These are phyloP conservation scores for Oppia nitens DNA, from an alignment of 1,140 invertebrate species.

Conservation along the genomic window DNA sequence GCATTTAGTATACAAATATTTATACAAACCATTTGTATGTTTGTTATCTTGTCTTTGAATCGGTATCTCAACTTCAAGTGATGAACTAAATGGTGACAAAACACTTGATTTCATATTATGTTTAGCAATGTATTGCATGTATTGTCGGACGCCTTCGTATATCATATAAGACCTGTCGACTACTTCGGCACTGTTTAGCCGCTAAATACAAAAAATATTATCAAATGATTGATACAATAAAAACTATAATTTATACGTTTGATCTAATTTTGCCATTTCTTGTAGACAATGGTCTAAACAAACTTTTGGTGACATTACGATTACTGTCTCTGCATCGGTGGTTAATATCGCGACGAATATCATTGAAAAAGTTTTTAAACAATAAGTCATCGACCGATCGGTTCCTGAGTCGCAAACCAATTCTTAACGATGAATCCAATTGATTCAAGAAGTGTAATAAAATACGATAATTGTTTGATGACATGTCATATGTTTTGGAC, in stretches of 20 bases:
- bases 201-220: too few relatives aligned
- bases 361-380: background rate
- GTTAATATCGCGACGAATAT: background rate
- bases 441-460: conserved; percentile 9
- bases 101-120: conserved; percentile 5
- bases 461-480: conserved; percentile 13
- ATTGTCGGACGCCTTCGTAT: conserved; percentile 8
- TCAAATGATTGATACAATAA: too few relatives aligned
- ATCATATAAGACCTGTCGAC: background rate
- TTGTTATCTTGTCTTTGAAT: too few relatives aligned
- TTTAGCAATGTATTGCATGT: conserved; percentile 3
- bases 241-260: too few relatives aligned
- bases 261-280: too few relatives aligned
- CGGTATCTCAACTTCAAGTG: too few relatives aligned
- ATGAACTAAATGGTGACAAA: too few relatives aligned
- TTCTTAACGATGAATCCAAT: conserved; percentile 1
- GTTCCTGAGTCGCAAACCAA: background rate
- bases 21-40: too few relatives aligned
- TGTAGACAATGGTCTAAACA: too few relatives aligned
- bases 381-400: background rate
- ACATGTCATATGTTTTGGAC: too few relatives aligned
- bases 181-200: background rate
- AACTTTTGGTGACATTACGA: background rate
- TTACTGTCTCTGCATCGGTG: background rate
- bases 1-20: too few relatives aligned